A percentile compares a stretch with the other conserved stretches of the same genome.
phyloP scores from a whole-genome alignment of 1,140 invertebrate species.

The Drosophila cardini region DNA sequence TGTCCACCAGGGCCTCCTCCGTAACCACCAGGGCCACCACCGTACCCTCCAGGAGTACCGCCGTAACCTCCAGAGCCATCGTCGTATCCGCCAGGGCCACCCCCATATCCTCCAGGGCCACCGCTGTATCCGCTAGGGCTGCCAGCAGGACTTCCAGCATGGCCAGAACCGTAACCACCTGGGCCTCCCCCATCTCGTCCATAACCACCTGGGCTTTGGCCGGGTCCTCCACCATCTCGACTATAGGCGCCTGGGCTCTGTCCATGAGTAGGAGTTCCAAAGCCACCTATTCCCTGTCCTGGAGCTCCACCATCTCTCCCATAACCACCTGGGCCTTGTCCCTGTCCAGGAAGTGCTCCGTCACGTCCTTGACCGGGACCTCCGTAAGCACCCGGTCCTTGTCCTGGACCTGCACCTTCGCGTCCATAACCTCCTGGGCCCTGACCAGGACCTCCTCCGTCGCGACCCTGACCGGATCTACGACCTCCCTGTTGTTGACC shows the following conservation, averaged over 20 bases:
- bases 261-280: neutral
- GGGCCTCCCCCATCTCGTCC: neutral
- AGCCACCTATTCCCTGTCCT: neutral
- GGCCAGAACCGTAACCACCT: neutral
- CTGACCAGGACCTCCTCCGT: neutral
- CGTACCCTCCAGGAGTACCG: neutral
- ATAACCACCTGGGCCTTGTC: neutral
- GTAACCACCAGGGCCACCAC: neutral
- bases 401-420: neutral
- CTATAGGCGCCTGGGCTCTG: slow-evolving; percentile 3
- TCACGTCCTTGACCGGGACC: neutral
- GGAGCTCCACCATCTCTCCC: neutral
- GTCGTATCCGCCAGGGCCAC: neutral
- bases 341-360: neutral
- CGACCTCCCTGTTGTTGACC: neutral
- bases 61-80: slow-evolving; percentile 8
- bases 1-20: neutral
- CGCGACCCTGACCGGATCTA: neutral
- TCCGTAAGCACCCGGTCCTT: neutral
- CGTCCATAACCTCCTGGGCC: neutral
- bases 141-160: neutral
- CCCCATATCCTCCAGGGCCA: neutral
- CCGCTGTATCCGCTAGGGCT: neutral
- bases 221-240: neutral
- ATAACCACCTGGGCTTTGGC: neutral